Evolutionary conservation across 92 coral and sea anemone species (phyloP).

Genomic region (Blastomussa wellsi): DNA sequence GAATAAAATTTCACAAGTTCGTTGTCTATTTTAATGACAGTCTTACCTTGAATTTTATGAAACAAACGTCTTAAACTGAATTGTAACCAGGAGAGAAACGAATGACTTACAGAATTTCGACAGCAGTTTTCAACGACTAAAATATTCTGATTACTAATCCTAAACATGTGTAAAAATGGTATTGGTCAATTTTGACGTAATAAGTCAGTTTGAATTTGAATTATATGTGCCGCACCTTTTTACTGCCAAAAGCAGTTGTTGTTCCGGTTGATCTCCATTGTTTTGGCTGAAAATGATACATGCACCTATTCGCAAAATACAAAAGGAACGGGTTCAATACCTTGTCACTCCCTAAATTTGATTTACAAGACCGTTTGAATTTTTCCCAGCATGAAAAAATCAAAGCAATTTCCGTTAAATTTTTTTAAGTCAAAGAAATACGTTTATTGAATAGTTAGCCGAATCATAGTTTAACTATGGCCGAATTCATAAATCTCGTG

Average conservation of each 20-base stretch:
- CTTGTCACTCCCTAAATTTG: background rate
- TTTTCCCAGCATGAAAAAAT: background rate
- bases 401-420: background rate
- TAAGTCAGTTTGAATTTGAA: background rate
- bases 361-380: background rate
- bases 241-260: background rate
- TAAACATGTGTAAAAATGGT: background rate
- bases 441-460: background rate
- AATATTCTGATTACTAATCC: background rate
- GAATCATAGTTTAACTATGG: no score
- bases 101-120: no score
- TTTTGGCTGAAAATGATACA: background rate
- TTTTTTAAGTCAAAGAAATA: background rate
- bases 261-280: no score
- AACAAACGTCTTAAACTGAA: background rate
- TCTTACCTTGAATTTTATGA: background rate
- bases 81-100: background rate
- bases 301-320: background rate
- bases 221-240: background rate
- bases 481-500: no score
- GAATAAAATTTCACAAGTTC: background rate
- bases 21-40: background rate
- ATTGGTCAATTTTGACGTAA: conserved; percentile 4
- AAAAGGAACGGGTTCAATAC: background rate
- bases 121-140: background rate